Evolutionary conservation across 1,140 invertebrate species (phyloP), one percentile per base, ranked within the genome.

Genomic region (Temnothorax nylanderi): DNA sequence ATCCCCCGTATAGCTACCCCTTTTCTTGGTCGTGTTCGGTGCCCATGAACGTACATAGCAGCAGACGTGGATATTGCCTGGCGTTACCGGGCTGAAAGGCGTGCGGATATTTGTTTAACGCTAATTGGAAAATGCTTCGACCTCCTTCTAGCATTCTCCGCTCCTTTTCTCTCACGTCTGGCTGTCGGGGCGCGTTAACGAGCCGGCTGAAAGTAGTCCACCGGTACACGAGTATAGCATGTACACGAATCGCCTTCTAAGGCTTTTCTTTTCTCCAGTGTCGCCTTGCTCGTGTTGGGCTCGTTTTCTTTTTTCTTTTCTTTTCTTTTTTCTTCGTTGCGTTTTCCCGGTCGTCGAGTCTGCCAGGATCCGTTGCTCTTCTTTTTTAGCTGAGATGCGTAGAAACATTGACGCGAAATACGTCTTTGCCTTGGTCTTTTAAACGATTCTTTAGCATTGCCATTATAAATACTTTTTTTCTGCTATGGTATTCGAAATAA

Each of bases 61-160:
- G 41, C 80, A 84, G 41, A 82, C 81, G 87, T 65, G 81, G 89
- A 92, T 92, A 93, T 93, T 92, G 90, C 90, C 85, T 90, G 51
- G 87, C 88, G 80, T 88, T 91, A 77, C 69, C 49, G 62, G 65
- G 74, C 47, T 64, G 77, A 86, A 90, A 90, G 65, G 67, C 80
- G 65, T 84, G 84, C 86, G 85, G 84, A 91, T 92, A 92, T 92
- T 93, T 92, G 92, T 92, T 92, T 91, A 91, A 93, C 88, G 92
- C 89, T 93, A 93, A 93, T 93, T 93, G 92, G 92, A 92, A 92
- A 92, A 92, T 90, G 90, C 91, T 89, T 92, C 87, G 76, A 75
- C 78, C 80, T 90, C 80, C 81, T 69, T 56, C 58, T 58, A 85
- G 78, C 78, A 58, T 74, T 69, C 60, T 51, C 44, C 54, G 62